Conservation (phyloP, 2,113 vertebrate species). For the Zapornia atra region DNA sequence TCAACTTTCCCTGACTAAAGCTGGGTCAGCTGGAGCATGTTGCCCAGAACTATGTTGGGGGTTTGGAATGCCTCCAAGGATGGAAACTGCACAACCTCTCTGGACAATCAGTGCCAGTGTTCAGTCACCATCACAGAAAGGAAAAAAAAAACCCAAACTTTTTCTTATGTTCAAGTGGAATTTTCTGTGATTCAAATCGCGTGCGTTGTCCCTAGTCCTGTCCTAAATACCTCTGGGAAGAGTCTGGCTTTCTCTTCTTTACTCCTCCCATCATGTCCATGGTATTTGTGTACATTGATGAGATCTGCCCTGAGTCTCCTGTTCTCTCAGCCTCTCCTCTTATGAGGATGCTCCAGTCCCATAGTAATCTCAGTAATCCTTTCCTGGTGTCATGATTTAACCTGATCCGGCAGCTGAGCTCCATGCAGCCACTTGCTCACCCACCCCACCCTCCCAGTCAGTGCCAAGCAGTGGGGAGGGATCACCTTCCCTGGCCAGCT, state of each 20-base stretch:
- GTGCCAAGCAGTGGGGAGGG: not conserved
- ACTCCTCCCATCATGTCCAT: not conserved
- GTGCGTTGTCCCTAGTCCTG: rapidly evolving
- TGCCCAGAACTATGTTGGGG: not conserved
- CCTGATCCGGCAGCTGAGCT: too few species aligned
- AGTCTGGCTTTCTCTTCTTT: not conserved
- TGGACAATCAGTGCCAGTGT: not conserved
- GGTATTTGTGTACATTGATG: not conserved
- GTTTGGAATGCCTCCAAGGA: not conserved
- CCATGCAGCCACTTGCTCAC: too few species aligned
- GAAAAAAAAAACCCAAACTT: not conserved
- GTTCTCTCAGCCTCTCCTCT: not conserved
- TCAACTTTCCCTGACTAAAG: not conserved
- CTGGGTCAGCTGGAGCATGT: not conserved
- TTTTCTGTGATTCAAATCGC: not conserved
- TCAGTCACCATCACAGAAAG: not conserved
- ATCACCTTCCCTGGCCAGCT: not conserved
- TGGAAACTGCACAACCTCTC: not conserved
- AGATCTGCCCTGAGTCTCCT: not conserved
- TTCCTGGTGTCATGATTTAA: not conserved
- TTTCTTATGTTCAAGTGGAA: not conserved
- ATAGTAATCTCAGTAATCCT: not conserved
- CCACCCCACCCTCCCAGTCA: too few species aligned
- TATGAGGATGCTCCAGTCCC: not conserved
- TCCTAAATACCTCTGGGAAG: not conserved